These are phyloP conservation scores for Melangyna quadrimaculata DNA, from an alignment of 2,888 invertebrate species.

Conservation along the genomic window DNA sequence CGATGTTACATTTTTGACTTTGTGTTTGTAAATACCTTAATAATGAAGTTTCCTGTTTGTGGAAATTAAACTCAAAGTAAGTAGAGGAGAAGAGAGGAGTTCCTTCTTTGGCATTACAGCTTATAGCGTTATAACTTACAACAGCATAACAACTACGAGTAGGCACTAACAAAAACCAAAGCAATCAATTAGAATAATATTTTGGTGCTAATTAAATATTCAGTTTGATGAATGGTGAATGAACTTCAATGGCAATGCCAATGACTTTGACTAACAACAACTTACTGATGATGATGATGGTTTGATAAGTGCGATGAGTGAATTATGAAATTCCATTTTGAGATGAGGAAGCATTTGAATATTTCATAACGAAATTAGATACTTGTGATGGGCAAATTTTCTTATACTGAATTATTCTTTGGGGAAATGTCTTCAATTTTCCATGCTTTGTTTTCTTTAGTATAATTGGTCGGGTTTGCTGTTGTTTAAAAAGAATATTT, in stretches of 20 bases:
- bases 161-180: not conserved
- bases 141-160: not conserved
- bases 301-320: not conserved
- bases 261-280: not conserved
- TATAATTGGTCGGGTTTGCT: too few species aligned
- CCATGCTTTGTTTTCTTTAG: not conserved
- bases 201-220: slow-evolving; percentile 38
- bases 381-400: not conserved
- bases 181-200: slow-evolving; percentile 40
- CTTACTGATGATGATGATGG: too few species aligned
- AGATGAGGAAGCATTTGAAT: slow-evolving; percentile 3
- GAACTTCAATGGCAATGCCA: not conserved
- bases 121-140: too few species aligned
- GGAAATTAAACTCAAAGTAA: not conserved
- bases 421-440: not conserved
- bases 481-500: too few species aligned
- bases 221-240: slow-evolving; percentile 32
- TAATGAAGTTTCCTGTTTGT: not conserved
- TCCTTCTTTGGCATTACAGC: not conserved
- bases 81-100: not conserved
- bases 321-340: not conserved
- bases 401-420: not conserved
- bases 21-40: not conserved
- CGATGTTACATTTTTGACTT: not conserved
- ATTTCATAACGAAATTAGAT: not conserved